Evolutionary conservation across 2,888 invertebrate genomes (phyloP).

Genomic region (Orthosia gothica): DNA sequence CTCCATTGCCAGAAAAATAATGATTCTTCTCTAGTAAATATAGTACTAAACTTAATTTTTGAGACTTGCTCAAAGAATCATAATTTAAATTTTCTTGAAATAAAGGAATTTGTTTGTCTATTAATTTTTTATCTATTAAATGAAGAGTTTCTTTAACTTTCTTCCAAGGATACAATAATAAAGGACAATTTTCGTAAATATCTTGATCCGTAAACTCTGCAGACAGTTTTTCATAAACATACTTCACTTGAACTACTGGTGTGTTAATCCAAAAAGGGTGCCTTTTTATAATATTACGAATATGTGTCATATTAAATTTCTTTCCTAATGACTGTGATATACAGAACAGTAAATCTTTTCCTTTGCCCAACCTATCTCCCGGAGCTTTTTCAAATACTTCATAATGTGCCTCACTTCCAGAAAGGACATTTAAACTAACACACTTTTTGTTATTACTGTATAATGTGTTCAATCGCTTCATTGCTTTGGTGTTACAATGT

Average conservation of each 20-base stretch:
- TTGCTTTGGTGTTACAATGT: conserved; percentile 84
- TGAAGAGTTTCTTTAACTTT: conserved; percentile 80
- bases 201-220: conserved; percentile 79
- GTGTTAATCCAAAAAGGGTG: conserved; percentile 89
- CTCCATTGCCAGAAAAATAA: conserved; percentile 89
- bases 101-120: conserved; percentile 52
- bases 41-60: conserved; percentile 84
- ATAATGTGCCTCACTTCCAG: conserved; percentile 84
- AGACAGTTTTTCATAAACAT: conserved; percentile 81
- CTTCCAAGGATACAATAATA: conserved; percentile 88
- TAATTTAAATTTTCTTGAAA: conserved; percentile 77
- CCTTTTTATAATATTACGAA: conserved; percentile 79
- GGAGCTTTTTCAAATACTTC: conserved; percentile 86
- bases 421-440: conserved; percentile 86
- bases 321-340: conserved; percentile 80
- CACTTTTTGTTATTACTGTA: conserved; percentile 86
- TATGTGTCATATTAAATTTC: conserved; percentile 73
- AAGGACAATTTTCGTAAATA: conserved; percentile 85
- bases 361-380: conserved; percentile 86
- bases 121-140: conserved; percentile 66
- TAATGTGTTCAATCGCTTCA: conserved; percentile 79
- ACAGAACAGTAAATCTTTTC: conserved; percentile 86
- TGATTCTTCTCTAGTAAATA: conserved; percentile 88
- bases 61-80: conserved; percentile 77
- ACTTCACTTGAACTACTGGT: conserved; percentile 84